Percentiles rank a stretch among this genome's conserved stretches.
phyloP scores from a whole-genome alignment of 1,140 invertebrate genomes.

The Zelostemma sp. region DNA sequence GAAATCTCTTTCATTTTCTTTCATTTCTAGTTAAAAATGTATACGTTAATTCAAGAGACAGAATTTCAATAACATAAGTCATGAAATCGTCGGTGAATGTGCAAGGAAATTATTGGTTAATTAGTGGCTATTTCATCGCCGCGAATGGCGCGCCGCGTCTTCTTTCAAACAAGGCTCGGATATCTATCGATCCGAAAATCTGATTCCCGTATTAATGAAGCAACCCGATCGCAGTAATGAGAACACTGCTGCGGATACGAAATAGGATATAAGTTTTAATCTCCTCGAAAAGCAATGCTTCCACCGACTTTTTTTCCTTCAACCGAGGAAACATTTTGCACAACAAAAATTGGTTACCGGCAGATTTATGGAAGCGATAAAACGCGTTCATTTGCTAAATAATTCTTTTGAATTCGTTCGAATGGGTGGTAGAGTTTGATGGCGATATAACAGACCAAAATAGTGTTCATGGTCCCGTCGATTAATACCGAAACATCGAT shows the following conservation, averaged over 20 bases:
- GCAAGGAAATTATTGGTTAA: too few relatives aligned
- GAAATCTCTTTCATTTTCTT: too few relatives aligned
- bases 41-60: too few relatives aligned
- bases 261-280: neutral
- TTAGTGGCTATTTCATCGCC: constrained; percentile 13
- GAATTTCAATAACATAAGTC: too few relatives aligned
- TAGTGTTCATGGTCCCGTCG: neutral
- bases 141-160: neutral
- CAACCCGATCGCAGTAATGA: constrained; percentile 50
- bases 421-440: neutral
- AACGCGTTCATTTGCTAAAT: neutral
- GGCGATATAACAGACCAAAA: neutral
- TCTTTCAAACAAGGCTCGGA: constrained; percentile 18
- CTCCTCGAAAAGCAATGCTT: too few relatives aligned
- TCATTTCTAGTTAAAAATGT: too few relatives aligned
- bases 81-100: too few relatives aligned
- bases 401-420: neutral
- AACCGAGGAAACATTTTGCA: too few relatives aligned
- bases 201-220: constrained; percentile 46
- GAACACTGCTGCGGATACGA: constrained; percentile 5
- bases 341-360: too few relatives aligned
- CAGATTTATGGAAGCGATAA: too few relatives aligned
- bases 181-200: constrained; percentile 33
- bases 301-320: too few relatives aligned
- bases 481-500: neutral